Evolutionary conservation across 2,888 invertebrate species (phyloP).

Genomic region (Autographa gamma): DNA sequence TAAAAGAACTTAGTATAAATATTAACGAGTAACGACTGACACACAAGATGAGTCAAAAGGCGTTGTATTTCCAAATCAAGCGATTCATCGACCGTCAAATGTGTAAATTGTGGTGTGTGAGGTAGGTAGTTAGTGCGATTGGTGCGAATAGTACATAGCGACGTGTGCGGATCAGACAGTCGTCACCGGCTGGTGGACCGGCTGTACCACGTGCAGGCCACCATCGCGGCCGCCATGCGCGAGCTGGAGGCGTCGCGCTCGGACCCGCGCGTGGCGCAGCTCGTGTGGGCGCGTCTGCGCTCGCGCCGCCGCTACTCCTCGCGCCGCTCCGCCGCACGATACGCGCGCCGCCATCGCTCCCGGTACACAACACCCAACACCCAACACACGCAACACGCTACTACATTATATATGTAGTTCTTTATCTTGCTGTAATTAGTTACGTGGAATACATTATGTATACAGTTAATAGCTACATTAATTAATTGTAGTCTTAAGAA

Average conservation of each 20-base stretch:
- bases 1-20: no score
- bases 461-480: no score
- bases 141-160: slow-evolving; percentile 60
- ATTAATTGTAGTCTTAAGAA: no score
- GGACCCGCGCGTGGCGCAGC: slow-evolving; percentile 69
- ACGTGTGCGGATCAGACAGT: slow-evolving; percentile 79
- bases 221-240: slow-evolving; percentile 64
- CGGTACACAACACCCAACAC: not conserved
- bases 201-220: slow-evolving; percentile 72
- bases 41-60: not conserved
- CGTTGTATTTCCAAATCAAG: not conserved
- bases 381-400: no score
- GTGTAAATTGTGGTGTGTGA: not conserved
- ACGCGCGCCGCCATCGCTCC: not conserved
- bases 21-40: no score
- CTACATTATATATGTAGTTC: no score
- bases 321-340: not conserved
- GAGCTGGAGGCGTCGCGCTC: slow-evolving; percentile 68
- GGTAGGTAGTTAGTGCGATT: slow-evolving; percentile 7
- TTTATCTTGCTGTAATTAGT: no score
- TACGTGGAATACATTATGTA: no score
- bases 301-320: slow-evolving; percentile 25
- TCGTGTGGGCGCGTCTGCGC: slow-evolving; percentile 60
- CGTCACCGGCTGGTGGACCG: slow-evolving; percentile 78
- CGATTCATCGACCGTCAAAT: no score